Conservation (phyloP, 2,888 invertebrate species). For the Campoletis raptor region DNA sequence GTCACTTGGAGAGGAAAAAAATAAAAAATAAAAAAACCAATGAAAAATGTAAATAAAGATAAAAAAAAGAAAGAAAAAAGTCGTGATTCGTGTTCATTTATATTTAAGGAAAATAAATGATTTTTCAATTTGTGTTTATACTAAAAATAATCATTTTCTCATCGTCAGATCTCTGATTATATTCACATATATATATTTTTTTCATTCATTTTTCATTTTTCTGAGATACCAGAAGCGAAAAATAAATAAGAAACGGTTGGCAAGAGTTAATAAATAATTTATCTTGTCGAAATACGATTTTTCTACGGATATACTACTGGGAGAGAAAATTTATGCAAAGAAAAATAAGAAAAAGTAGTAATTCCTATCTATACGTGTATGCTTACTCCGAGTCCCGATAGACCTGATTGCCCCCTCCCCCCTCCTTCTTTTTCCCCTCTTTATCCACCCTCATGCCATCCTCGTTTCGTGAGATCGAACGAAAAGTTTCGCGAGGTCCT, state of each 20-base stretch:
- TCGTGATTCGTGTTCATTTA: not conserved
- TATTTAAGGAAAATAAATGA: not conserved
- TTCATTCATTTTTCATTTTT: not conserved
- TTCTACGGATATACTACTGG: conserved; percentile 7
- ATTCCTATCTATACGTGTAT: conserved; percentile 49
- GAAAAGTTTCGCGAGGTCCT: conserved; percentile 64
- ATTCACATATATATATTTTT: not conserved
- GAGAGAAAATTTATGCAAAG: conserved; percentile 42
- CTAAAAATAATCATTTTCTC: not conserved
- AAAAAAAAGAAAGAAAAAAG: not conserved
- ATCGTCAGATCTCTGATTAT: not conserved
- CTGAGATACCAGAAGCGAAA: not conserved
- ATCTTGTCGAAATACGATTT: conserved; percentile 28
- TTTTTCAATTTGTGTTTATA: not conserved
- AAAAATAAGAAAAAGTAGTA: conserved; percentile 59
- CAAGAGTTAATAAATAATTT: conserved; percentile 19
- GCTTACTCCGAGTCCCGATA: conserved; percentile 54
- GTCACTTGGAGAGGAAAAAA: not conserved
- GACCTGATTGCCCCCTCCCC: conserved; percentile 56
- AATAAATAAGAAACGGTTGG: not conserved
- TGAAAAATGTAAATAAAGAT: not conserved
- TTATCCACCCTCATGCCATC: conserved; percentile 18
- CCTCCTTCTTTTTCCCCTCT: not conserved
- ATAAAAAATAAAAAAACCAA: not conserved
- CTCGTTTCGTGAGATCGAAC: conserved; percentile 62